These are phyloP conservation scores for Mesorhabditis belari DNA, from an alignment of 2,888 invertebrate genomes.

Conservation along the genomic window DNA sequence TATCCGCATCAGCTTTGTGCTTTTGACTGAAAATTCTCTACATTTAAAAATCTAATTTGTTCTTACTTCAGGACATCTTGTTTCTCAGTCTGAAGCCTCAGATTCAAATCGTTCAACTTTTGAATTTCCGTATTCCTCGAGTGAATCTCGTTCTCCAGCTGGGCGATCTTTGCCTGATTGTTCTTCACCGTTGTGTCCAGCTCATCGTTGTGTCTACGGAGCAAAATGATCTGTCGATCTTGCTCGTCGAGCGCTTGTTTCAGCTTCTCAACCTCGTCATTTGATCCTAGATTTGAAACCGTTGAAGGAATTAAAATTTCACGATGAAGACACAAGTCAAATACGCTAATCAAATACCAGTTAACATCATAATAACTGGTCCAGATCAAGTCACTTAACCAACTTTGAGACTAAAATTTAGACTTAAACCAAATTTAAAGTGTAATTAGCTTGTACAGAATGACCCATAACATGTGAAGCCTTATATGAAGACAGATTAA, in stretches of 20 bases:
- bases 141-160: conserved; percentile 46
- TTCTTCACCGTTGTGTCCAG: conserved; percentile 50
- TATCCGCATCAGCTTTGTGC: conserved; percentile 43
- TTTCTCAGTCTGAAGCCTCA: conserved; percentile 46
- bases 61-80: conserved; percentile 43
- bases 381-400: no score
- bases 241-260: conserved; percentile 39
- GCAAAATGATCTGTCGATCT: conserved; percentile 44
- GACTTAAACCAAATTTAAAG: no score
- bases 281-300: no score
- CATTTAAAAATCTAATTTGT: background rate
- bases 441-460: no score
- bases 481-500: no score
- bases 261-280: conserved; percentile 45
- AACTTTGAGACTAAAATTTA: no score
- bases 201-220: conserved; percentile 50
- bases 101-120: conserved; percentile 46
- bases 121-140: conserved; percentile 43
- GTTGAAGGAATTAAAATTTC: no score
- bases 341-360: no score
- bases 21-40: conserved; percentile 35
- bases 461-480: no score
- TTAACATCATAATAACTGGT: no score
- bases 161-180: conserved; percentile 45
- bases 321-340: no score